Conservation (phyloP, 2,113 vertebrate genomes). For the Fukomys damarensis region DNA sequence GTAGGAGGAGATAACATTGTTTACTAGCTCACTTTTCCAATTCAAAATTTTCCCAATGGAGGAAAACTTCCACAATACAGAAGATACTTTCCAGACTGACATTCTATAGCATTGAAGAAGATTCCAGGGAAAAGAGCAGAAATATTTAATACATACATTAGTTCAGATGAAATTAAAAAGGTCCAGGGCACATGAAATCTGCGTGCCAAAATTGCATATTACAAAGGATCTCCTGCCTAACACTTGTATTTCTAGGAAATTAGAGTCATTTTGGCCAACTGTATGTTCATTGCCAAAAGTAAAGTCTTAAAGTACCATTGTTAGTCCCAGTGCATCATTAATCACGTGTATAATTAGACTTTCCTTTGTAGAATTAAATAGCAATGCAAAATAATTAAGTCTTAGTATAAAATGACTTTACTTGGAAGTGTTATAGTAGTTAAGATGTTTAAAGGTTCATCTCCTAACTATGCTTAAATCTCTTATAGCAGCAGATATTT, state of each 20-base stretch:
- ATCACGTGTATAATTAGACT: fast-evolving
- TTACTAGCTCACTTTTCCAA: not conserved
- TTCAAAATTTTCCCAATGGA: not conserved
- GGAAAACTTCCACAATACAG: not conserved
- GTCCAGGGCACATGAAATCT: not conserved
- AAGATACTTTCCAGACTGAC: not conserved
- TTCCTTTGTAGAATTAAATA: not conserved
- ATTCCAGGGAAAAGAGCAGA: not conserved
- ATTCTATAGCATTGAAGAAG: not conserved
- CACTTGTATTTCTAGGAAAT: not conserved
- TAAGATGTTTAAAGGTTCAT: not conserved
- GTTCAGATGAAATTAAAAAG: not conserved
- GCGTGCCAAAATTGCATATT: not conserved
- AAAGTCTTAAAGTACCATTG: not conserved
- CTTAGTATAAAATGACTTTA: not conserved
- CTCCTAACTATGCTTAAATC: not conserved
- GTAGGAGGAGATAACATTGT: not conserved
- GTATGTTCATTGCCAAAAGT: not conserved
- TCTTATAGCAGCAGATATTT: not conserved
- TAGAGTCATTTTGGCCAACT: not conserved
- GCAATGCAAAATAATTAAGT: not conserved
- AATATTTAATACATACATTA: not conserved
- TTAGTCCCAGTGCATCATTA: not conserved
- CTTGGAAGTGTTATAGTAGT: not conserved
- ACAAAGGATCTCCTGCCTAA: not conserved